These are phyloP conservation scores for Engraulis encrasicolus DNA, from an alignment of 2,113 vertebrate genomes.

Conservation along the genomic window DNA sequence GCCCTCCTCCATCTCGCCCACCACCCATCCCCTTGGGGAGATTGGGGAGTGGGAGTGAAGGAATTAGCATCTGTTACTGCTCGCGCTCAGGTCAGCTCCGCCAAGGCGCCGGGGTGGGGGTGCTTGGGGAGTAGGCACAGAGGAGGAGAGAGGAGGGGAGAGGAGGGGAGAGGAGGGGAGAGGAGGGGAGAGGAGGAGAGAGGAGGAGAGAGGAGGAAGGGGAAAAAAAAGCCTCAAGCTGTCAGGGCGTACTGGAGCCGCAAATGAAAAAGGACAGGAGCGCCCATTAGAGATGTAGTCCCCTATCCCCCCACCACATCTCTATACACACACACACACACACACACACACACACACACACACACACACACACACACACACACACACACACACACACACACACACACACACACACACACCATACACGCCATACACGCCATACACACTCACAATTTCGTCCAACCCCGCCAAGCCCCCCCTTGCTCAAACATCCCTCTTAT, in stretches of 20 bases:
- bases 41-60: constrained; percentile 64
- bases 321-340: not conserved
- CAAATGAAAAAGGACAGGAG: constrained; percentile 64
- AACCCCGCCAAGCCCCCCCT: not conserved
- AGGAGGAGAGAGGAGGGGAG: constrained; percentile 40
- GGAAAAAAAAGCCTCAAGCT: constrained; percentile 54
- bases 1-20: constrained; percentile 5
- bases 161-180: constrained; percentile 37
- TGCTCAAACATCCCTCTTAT: not conserved
- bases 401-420: not conserved
- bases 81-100: constrained; percentile 65
- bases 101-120: constrained; percentile 33
- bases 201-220: constrained; percentile 24
- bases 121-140: constrained; percentile 39
- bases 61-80: constrained; percentile 79
- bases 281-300: constrained; percentile 52
- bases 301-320: not conserved
- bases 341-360: not conserved
- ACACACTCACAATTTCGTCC: constrained; percentile 3
- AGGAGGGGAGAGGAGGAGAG: constrained; percentile 26
- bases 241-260: constrained; percentile 57
- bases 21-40: constrained; percentile 54
- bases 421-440: not conserved
- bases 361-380: not conserved
- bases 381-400: not conserved